Evolutionary conservation across 2,888 invertebrate species (phyloP).

Genomic region (Orchesellides sinensis): DNA sequence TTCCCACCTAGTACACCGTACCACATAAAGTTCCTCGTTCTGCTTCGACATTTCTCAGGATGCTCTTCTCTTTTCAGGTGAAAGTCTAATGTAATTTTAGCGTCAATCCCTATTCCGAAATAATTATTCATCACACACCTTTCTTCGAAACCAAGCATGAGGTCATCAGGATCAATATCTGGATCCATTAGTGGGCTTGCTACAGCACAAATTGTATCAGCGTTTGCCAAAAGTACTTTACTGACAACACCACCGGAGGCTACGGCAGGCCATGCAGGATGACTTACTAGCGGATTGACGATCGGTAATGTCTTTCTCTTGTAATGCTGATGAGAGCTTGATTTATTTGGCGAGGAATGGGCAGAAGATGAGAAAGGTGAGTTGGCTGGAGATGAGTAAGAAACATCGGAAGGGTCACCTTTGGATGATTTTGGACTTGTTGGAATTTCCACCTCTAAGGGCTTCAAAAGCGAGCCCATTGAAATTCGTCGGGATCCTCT

Average conservation of each 20-base stretch:
- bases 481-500: slow-evolving; percentile 92
- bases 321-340: slow-evolving; percentile 79
- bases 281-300: slow-evolving; percentile 90
- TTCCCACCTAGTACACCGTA: slow-evolving; percentile 81
- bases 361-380: slow-evolving; percentile 77
- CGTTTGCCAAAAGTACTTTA: slow-evolving; percentile 93
- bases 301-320: slow-evolving; percentile 86
- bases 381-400: slow-evolving; percentile 69
- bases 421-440: slow-evolving; percentile 71
- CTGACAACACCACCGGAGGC: slow-evolving; percentile 91
- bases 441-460: slow-evolving; percentile 78
- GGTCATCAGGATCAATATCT: slow-evolving; percentile 78
- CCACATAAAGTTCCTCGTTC: slow-evolving; percentile 98
- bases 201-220: slow-evolving; percentile 96
- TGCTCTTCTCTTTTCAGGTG: slow-evolving; percentile 98
- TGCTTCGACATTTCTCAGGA: slow-evolving; percentile 95
- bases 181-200: slow-evolving; percentile 94
- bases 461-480: slow-evolving; percentile 91
- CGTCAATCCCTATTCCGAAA: slow-evolving; percentile 98
- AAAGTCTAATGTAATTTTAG: slow-evolving; percentile 97
- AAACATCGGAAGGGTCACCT: slow-evolving; percentile 67
- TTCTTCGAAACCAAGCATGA: slow-evolving; percentile 82
- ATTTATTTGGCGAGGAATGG: slow-evolving; percentile 77
- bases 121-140: slow-evolving; percentile 99
- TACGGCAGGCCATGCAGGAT: slow-evolving; percentile 86